phyloP scores from a whole-genome alignment of 2,797 vertebrate genomes.

The Morelia viridis region DNA sequence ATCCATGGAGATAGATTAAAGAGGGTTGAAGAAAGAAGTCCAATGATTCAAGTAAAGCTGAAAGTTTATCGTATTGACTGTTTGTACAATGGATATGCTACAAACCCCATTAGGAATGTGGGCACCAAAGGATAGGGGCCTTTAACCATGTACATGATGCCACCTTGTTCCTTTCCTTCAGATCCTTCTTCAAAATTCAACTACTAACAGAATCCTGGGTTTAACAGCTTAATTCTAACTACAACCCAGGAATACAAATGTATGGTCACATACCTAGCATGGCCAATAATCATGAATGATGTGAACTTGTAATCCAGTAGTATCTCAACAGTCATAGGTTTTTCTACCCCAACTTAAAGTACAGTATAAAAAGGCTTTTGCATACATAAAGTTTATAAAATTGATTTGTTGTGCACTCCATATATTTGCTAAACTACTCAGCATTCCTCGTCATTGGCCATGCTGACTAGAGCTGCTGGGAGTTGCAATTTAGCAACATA shows the following conservation, averaged over 20 bases:
- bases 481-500: too few relatives aligned
- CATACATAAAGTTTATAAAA: background rate
- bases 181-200: background rate
- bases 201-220: background rate
- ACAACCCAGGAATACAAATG: background rate
- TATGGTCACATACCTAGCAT: background rate
- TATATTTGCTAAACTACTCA: too few relatives aligned
- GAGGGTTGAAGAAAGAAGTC: conserved; percentile 74
- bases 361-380: background rate
- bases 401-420: background rate
- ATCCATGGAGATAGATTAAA: conserved; percentile 82
- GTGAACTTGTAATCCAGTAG: background rate
- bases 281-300: background rate
- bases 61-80: conserved; percentile 78
- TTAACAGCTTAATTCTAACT: background rate
- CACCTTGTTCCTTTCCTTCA: background rate
- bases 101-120: background rate
- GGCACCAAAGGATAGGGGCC: background rate
- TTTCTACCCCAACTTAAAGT: background rate
- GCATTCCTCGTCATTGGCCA: too few relatives aligned
- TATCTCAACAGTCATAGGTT: background rate
- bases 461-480: too few relatives aligned
- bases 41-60: conserved; percentile 73
- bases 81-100: conserved; percentile 68
- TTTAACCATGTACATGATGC: background rate